Evolutionary conservation across 2,113 vertebrate species (phyloP), one percentile per base, ranked within the genome.

Genomic region (Peromyscus californicus): DNA sequence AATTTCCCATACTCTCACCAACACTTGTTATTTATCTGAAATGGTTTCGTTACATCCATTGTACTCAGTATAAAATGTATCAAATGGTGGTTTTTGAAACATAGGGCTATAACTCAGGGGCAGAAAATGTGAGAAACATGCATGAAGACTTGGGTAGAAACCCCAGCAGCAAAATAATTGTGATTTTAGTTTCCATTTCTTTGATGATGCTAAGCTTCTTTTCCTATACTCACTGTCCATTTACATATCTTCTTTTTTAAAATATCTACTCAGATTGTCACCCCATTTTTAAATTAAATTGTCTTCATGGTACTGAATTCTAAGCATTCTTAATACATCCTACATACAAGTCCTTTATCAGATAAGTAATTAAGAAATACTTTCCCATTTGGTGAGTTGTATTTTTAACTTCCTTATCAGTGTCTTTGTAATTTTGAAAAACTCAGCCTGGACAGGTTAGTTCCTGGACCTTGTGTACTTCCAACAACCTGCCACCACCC

Each of bases 301-400:
- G 12, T 92, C 45, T 82, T 95, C 67, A 79, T 85, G 59, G 61
- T 54, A 61, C 88, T 89, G 31, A 79, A 19, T 61, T 89, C 6
- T 89, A 74, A 65, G 24, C 24, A 65, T 65, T 65, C 63, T 65
- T 65, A 26, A 65, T 65, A 65, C 63, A 65, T 24, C 63, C 24
- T 88, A 76, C 63, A 76, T 83, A 45, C n/a, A 87, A 86, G 26
- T 78, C 42, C 2, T 45, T 87, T 69, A 93, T 87, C 26, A 95
- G 74, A 54, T 36, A 82, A 75, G 39, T 45, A 24, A 78, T 89
- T 96, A 89, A 29, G 24, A 93, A 93, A 79, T 87, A 93, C 51
- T 78, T 93, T 93, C 42, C 51, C 36, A 87, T 63, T 90, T 17
- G 72, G 65, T 79, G 72, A 29, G 45, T 31, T 92, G 9, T 57